Percentiles rank a stretch among this genome's conserved stretches.
phyloP scores from a whole-genome alignment of 2,888 invertebrate genomes.

The Dasysyrphus tricinctus region DNA sequence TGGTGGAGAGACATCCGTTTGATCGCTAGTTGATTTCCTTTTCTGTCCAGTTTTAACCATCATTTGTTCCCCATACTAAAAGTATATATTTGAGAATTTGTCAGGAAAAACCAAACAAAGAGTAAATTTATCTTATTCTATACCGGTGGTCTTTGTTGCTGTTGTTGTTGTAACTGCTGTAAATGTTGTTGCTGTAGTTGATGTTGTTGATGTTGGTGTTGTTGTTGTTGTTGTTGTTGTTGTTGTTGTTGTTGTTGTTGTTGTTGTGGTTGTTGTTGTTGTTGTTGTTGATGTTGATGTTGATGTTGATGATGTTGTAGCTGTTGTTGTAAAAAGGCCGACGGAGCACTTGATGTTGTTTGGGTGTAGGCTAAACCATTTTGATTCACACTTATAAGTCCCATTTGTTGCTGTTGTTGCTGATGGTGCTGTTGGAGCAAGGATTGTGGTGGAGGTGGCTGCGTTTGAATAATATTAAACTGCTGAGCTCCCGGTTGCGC shows the following conservation, averaged over 20 bases:
- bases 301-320: constrained; percentile 27
- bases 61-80: constrained; percentile 62
- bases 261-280: constrained; percentile 5
- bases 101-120: neutral
- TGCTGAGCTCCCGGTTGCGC: constrained; percentile 60
- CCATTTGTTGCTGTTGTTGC: constrained; percentile 52
- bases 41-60: constrained; percentile 61
- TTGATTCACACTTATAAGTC: constrained; percentile 62
- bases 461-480: constrained; percentile 68
- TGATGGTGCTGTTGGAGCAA: constrained; percentile 57
- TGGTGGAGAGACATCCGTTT: constrained; percentile 58
- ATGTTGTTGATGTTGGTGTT: neutral
- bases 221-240: constrained; percentile 7
- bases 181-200: neutral
- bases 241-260: neutral
- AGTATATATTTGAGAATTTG: neutral
- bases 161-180: neutral
- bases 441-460: constrained; percentile 59
- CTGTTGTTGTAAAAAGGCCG: constrained; percentile 54
- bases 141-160: constrained; percentile 47
- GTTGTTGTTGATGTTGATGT: neutral
- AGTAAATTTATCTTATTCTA: neutral
- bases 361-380: constrained; percentile 62
- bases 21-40: constrained; percentile 65
- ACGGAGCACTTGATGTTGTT: constrained; percentile 47